These are phyloP conservation scores for Nomada fucata DNA, from an alignment of 2,888 invertebrate genomes.

Conservation along the genomic window DNA sequence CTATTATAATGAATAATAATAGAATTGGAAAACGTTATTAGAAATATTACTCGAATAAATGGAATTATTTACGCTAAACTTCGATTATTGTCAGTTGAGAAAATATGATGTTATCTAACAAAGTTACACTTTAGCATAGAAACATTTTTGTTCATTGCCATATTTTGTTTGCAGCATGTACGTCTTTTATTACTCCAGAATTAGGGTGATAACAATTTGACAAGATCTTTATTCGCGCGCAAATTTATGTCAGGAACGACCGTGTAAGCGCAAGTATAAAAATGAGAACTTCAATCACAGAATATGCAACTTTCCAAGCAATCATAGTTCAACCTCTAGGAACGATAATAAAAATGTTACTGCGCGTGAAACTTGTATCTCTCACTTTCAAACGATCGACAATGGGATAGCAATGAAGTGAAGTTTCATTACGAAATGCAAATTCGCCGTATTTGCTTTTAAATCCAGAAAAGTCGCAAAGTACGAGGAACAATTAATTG, in stretches of 20 bases:
- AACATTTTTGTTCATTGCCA: too few species aligned
- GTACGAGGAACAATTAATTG: not conserved
- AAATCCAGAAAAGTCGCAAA: not conserved
- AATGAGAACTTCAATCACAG: not conserved
- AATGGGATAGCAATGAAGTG: not conserved
- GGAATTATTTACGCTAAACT: not conserved
- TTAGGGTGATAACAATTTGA: too few species aligned
- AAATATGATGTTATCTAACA: not conserved
- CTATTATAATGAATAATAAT: too few species aligned
- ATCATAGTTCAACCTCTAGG: not conserved
- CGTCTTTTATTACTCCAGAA: too few species aligned
- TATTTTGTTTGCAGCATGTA: not conserved
- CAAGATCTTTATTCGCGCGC: too few species aligned
- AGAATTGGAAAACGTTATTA: too few species aligned
- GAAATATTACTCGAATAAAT: too few species aligned
- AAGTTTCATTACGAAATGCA: conserved; percentile 11
- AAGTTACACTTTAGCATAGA: too few species aligned
- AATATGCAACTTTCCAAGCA: not conserved
- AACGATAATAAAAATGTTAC: conserved; percentile 2
- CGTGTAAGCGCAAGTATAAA: not conserved
- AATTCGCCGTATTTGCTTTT: not conserved
- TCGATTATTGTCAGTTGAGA: not conserved
- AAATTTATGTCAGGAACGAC: too few species aligned
- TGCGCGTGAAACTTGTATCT: not conserved
- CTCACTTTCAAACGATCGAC: not conserved